Conservation (phyloP, 2,888 invertebrate genomes). For the Omphaloscelis lunosa region DNA sequence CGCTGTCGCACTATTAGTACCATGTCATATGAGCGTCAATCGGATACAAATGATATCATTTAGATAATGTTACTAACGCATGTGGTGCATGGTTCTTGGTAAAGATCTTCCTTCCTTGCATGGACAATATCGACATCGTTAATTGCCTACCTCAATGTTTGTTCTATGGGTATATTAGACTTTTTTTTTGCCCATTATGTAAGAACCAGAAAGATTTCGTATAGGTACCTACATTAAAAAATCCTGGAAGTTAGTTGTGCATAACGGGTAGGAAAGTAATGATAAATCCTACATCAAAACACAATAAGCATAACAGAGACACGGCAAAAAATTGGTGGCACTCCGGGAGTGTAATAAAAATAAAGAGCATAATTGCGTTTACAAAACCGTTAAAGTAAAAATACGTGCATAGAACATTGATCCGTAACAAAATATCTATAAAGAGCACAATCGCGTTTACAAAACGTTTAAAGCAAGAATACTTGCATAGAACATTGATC, state of each 20-base stretch:
- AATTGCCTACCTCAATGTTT: background rate
- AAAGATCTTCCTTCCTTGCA: slow-evolving; percentile 17
- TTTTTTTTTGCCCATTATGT: background rate
- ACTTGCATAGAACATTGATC: too few relatives aligned
- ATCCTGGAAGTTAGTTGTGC: background rate
- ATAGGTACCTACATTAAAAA: background rate
- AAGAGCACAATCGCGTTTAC: too few relatives aligned
- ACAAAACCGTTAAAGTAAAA: too few relatives aligned
- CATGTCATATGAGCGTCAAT: slow-evolving; percentile 17
- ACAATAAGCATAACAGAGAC: too few relatives aligned
- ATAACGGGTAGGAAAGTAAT: background rate
- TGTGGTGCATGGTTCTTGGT: background rate
- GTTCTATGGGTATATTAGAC: background rate
- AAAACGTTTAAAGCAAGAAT: too few relatives aligned
- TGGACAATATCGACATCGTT: background rate
- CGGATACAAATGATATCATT: slow-evolving; percentile 26
- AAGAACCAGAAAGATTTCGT: background rate
- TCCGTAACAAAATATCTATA: too few relatives aligned
- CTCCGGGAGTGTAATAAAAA: too few relatives aligned
- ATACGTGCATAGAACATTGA: too few relatives aligned
- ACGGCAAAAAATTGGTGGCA: too few relatives aligned
- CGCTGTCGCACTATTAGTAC: background rate
- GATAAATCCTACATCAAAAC: background rate
- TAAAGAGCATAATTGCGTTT: too few relatives aligned
- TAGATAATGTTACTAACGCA: slow-evolving; percentile 9